phyloP scores from a whole-genome alignment of 2,797 vertebrate genomes.

The Oreonectes daqikongensis region DNA sequence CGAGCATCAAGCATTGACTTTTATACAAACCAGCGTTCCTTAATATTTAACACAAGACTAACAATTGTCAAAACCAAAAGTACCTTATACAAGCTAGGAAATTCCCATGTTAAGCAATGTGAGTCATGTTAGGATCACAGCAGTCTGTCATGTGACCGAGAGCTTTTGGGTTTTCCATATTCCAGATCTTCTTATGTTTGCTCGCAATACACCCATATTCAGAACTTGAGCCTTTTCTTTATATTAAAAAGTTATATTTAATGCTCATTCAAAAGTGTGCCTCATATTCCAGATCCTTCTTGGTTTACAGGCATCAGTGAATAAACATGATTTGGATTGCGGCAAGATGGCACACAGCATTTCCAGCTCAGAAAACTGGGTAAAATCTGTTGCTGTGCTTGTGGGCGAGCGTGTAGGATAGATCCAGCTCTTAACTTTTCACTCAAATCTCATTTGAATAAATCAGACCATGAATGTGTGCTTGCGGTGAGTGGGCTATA shows the following conservation, averaged over 20 bases:
- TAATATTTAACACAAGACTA: not conserved
- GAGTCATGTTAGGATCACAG: constrained; percentile 9
- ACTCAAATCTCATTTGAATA: constrained; percentile 44
- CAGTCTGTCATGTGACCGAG: constrained; percentile 9
- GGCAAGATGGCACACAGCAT: no score
- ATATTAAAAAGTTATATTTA: no score
- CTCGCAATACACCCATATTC: no score
- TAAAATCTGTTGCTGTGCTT: constrained; percentile 31
- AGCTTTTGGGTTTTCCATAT: constrained; percentile 16
- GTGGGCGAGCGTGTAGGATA: constrained; percentile 24
- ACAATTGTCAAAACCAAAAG: no score
- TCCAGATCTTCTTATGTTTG: no score
- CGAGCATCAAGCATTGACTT: not conserved
- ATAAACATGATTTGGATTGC: constrained; percentile 6
- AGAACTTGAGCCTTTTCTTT: no score
- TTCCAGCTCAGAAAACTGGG: no score
- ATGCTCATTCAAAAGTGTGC: constrained; percentile 11
- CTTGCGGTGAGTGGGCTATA: constrained; percentile 9
- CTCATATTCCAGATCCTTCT: not conserved
- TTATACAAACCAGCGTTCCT: not conserved
- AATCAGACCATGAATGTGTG: constrained; percentile 34
- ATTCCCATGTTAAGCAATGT: not conserved
- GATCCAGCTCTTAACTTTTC: constrained; percentile 26
- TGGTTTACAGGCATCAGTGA: constrained; percentile 1
- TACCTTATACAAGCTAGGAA: no score